Conservation (phyloP, 2,797 vertebrate genomes). For the Pangasius sanitwongsei region DNA sequence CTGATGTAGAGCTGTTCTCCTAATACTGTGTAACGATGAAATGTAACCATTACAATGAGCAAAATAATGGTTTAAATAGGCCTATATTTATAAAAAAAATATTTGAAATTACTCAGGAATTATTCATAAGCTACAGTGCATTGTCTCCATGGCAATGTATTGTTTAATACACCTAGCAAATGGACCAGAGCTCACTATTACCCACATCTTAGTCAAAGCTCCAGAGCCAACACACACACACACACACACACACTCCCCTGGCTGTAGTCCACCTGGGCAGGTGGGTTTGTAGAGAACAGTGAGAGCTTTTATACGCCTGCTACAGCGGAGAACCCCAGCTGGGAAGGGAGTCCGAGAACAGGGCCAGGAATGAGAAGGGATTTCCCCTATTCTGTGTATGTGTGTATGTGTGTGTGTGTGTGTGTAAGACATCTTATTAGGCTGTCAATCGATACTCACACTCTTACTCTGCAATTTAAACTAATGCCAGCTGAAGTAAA, state of each 20-base stretch:
- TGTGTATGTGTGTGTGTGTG: neutral
- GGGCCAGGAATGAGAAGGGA: neutral
- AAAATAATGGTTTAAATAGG: neutral
- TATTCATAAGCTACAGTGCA: neutral
- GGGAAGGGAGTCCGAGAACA: neutral
- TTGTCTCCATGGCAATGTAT: neutral
- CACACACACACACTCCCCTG: slow-evolving; percentile 14
- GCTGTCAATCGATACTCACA: slow-evolving; percentile 14
- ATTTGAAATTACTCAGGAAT: neutral
- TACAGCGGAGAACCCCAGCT: neutral
- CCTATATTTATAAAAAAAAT: neutral
- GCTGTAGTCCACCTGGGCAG: slow-evolving; percentile 8
- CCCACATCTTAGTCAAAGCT: neutral
- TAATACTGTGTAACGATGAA: neutral
- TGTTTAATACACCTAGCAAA: neutral
- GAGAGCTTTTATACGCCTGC: neutral
- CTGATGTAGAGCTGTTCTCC: neutral
- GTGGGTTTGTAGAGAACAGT: neutral
- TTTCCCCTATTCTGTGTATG: neutral
- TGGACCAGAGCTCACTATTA: neutral
- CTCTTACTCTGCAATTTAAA: neutral
- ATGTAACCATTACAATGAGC: neutral
- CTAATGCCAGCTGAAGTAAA: too few relatives aligned
- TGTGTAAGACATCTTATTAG: neutral
- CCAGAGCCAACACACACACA: neutral